A percentile compares a stretch with the other conserved stretches of the same genome.
These are phyloP conservation scores for Acanthis flammea DNA, from an alignment of 2,797 vertebrate genomes.

Conservation along the genomic window DNA sequence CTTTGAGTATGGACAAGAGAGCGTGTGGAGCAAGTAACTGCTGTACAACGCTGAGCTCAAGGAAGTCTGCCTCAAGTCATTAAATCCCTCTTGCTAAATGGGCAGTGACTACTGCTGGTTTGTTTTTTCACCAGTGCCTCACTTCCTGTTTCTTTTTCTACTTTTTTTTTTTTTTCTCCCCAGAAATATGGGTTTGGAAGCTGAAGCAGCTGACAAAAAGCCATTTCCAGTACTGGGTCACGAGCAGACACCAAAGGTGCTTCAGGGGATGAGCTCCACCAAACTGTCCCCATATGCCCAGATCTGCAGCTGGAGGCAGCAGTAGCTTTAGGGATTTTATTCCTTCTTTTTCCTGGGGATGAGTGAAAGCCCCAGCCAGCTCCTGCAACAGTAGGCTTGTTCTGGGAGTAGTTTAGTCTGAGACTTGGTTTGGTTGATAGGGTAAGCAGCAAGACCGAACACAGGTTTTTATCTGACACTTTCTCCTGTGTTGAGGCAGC, in stretches of 20 bases:
- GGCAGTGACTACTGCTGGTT: not conserved
- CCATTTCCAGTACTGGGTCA: constrained; percentile 75
- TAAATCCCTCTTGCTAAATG: not conserved
- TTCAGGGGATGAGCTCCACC: constrained; percentile 40
- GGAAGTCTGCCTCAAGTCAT: not conserved
- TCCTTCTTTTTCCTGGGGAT: not conserved
- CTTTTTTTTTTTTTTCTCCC: not conserved
- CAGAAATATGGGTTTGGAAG: constrained; percentile 73
- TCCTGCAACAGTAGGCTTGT: not conserved
- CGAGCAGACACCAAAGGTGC: constrained; percentile 74
- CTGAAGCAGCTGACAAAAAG: constrained; percentile 59
- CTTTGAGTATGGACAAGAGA: not conserved
- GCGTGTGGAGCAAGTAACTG: not conserved
- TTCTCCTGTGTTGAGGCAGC: not conserved
- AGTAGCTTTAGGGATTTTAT: not conserved
- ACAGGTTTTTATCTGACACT: not conserved
- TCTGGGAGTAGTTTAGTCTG: not conserved
- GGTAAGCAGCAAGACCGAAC: not conserved
- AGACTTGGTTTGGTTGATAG: not conserved
- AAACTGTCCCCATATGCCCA: constrained; percentile 58
- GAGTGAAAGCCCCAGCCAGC: not conserved
- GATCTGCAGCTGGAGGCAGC: constrained; percentile 72
- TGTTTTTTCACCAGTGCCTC: not conserved
- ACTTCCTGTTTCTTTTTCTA: not conserved
- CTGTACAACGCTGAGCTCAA: not conserved